Evolutionary conservation across 2,113 vertebrate species (phyloP), one percentile per base, ranked within the genome.

Genomic region (Platysternon megacephalum): DNA sequence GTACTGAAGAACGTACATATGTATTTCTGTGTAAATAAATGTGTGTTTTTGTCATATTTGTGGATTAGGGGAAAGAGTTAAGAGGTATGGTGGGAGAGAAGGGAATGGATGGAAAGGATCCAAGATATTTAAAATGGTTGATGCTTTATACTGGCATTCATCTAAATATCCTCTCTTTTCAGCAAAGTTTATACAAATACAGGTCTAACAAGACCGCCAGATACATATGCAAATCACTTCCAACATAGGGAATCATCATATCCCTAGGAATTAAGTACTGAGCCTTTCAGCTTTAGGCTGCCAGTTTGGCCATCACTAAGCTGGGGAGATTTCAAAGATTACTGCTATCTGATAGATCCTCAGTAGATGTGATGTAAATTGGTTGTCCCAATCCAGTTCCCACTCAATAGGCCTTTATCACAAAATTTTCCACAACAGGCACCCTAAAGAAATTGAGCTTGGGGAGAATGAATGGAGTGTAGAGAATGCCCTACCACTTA

Each of bases 361-460:
- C 89, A 93, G 92, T 8, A 87, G 32, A 78, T 0, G 0, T 83
- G 14, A 93, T 55, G 26, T 9, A 65, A 89, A 93, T 79, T 80
- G 39, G 78, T 16, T 42, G 79, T 83, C 68, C 32, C 84, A 44
- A 46, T 85, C 79, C n/a, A 86, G 79, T 56, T 85, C 52, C 86
- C 58, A 83, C 52, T 91, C 56, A 91, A 6, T 39, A 79, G 92
- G 84, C 86, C 58, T 90, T 94, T 44, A 90, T 82, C 55, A 88
- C n/a, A 53, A 92, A 79, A 85, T 84, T 76, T 82, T 93, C 82
- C 82, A 35, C 86, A 96, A 92, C 1, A 81, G n/a, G 82, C 86
- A 90, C 28, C 39, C 22, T 86, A 48, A 55, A 91, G 39, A 92
- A 92, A 85, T 26, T 55, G 24, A 32, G 28, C 12, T 65, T 55